Percentiles rank a stretch among this genome's conserved stretches.
Conservation (phyloP, 2,888 invertebrate genomes). For the Acleris cristana region DNA sequence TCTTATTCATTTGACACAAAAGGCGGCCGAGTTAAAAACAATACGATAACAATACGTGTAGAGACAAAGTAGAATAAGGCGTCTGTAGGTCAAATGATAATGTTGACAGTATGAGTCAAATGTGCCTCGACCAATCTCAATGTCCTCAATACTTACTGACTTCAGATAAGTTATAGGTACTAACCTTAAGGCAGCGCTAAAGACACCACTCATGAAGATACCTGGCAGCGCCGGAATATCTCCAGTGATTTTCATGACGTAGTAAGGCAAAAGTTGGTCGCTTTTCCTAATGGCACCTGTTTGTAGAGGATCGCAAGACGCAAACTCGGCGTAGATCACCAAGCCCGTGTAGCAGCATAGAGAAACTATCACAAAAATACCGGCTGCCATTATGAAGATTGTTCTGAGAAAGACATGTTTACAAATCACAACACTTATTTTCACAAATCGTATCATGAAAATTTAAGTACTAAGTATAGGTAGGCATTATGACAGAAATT, state of each 20-base stretch:
- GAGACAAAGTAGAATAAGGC: too few relatives aligned
- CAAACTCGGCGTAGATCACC: slow-evolving; percentile 93
- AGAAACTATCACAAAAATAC: slow-evolving; percentile 89
- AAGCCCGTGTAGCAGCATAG: slow-evolving; percentile 93
- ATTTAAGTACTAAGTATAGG: background rate
- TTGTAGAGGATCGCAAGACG: slow-evolving; percentile 93
- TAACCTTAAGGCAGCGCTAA: slow-evolving; percentile 93
- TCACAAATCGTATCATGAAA: background rate
- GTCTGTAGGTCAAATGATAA: too few relatives aligned
- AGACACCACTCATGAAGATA: slow-evolving; percentile 93
- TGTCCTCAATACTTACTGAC: too few relatives aligned
- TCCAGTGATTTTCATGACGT: slow-evolving; percentile 91
- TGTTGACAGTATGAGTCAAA: too few relatives aligned
- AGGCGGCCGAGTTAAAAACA: too few relatives aligned
- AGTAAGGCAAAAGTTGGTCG: slow-evolving; percentile 91
- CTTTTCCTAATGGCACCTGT: slow-evolving; percentile 87
- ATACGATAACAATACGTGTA: too few relatives aligned
- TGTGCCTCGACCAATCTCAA: too few relatives aligned
- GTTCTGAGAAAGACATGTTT: slow-evolving; percentile 81
- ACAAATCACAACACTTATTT: background rate
- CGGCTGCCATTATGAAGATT: slow-evolving; percentile 89
- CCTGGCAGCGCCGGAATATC: slow-evolving; percentile 91
- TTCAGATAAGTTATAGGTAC: too few relatives aligned
- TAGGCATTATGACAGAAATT: too few relatives aligned
- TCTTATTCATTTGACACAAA: too few relatives aligned